phyloP scores from a whole-genome alignment of 2,113 vertebrate species.

The Hippopotamus amphibius region DNA sequence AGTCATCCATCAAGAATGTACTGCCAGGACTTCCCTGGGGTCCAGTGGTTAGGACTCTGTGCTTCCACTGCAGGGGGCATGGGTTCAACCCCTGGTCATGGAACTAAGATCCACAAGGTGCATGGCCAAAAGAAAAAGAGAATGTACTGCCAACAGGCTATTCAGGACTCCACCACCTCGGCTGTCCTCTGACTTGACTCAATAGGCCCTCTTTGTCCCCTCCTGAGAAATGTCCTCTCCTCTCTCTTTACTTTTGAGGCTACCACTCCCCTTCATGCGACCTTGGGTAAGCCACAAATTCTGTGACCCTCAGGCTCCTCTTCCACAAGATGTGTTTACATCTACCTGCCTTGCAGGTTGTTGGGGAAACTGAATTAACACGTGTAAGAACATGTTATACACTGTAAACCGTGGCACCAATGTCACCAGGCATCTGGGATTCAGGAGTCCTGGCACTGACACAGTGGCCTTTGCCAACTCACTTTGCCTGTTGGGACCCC shows the following conservation, averaged over 20 bases:
- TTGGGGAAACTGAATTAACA: neutral
- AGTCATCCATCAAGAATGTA: neutral
- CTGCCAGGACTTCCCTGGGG: too few relatives aligned
- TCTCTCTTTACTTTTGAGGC: neutral
- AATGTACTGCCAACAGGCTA: neutral
- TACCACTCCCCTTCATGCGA: neutral
- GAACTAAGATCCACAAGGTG: neutral
- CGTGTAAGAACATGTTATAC: neutral
- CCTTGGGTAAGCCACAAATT: neutral
- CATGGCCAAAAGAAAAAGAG: fast-evolving
- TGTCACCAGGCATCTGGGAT: neutral
- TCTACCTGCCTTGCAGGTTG: neutral
- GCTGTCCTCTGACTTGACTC: neutral
- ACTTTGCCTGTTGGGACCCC: neutral
- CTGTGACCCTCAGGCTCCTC: neutral
- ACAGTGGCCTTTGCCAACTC: neutral
- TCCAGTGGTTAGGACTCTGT: too few relatives aligned
- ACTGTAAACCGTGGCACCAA: neutral
- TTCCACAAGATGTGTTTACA: fast-evolving
- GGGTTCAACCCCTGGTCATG: neutral
- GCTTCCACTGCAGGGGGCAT: too few relatives aligned
- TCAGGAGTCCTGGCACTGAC: neutral
- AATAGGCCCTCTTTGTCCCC: too few relatives aligned
- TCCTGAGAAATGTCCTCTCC: neutral
- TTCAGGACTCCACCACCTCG: neutral